Conservation (phyloP, 1,140 invertebrate species). For the Saccostrea echinata region DNA sequence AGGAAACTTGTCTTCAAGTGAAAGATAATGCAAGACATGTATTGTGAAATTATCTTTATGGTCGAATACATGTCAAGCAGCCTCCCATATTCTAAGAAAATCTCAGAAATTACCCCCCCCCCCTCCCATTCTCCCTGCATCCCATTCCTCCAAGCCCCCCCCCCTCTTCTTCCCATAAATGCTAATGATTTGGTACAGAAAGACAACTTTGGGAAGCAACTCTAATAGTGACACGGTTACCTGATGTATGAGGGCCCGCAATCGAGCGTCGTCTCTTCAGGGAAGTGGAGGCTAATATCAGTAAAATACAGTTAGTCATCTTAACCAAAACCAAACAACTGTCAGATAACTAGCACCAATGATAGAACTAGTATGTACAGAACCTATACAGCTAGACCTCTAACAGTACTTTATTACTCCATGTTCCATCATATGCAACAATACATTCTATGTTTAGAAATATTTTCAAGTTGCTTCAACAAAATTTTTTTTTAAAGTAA, state of each 20-base stretch:
- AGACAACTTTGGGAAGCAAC: constrained; percentile 2
- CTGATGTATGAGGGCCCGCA: background rate
- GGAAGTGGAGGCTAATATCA: constrained; percentile 24
- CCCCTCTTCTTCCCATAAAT: background rate
- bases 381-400: too few relatives aligned
- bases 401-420: too few relatives aligned
- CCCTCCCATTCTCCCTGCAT: too few relatives aligned
- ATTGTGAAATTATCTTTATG: too few relatives aligned
- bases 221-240: constrained; percentile 19
- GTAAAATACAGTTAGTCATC: constrained; percentile 31
- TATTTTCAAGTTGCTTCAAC: background rate
- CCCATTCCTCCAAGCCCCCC: background rate
- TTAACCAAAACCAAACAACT: background rate
- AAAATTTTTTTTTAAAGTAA: background rate
- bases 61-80: too few relatives aligned
- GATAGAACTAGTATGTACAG: background rate
- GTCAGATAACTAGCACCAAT: constrained; percentile 16
- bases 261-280: constrained; percentile 32
- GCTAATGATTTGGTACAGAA: background rate
- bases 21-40: too few relatives aligned
- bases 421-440: background rate
- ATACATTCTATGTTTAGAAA: background rate
- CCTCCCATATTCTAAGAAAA: too few relatives aligned
- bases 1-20: too few relatives aligned
- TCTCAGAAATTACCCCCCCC: too few relatives aligned